Base-by-base conservation (phyloP, 2,113 vertebrate species). In the Oostethus manadensis region DNA sequence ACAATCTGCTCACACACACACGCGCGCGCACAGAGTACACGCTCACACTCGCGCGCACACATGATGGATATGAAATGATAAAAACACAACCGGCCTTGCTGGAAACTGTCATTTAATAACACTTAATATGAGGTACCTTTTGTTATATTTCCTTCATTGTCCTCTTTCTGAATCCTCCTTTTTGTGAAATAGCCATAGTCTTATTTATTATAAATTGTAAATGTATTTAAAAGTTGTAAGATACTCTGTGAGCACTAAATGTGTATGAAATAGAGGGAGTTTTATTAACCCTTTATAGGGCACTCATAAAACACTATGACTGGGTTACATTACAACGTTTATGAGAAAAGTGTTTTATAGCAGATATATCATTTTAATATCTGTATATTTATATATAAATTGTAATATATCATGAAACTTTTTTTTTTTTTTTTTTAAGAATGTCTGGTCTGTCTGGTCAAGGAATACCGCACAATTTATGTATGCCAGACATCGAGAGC, bases 1-100 rank as follows among this genome's bases (percentile, higher is more conserved):
- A n/a, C 38, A 47, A 33, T 33, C 29, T 33, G 29, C 59, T 64
- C 62, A 68, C 51, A 51, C 55, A 22, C n/a, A 62, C 51, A 33
- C 55, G 48, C 56, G 14, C 43, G 33, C 44, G 38, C 20, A 51
- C 57, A 18, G 20, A 22, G 29, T 57, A 50, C 17, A 26, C 42
- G 51, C 46, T 51, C 45, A 62, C 62, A 59, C 57, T 55, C 8
- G 26, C 23, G 29, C 54, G 58, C 16, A 44, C 40, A 51, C 11
- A 48, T 1, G 51, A 66, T 54, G 60, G 73, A 66, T 66, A 67
- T 71, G 22, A 66, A 62, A 71, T 68, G 51, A 64, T 55, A 64
- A 65, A 56, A 65, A 42, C 18, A 51, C 21, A 18, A 57, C 45
- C n/a, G 50, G 55, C 26, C 45, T 51, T 50, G 4, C 48, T 43